Evolutionary conservation across 2,888 invertebrate genomes (phyloP).

Genomic region (Rhagonycha lutea): DNA sequence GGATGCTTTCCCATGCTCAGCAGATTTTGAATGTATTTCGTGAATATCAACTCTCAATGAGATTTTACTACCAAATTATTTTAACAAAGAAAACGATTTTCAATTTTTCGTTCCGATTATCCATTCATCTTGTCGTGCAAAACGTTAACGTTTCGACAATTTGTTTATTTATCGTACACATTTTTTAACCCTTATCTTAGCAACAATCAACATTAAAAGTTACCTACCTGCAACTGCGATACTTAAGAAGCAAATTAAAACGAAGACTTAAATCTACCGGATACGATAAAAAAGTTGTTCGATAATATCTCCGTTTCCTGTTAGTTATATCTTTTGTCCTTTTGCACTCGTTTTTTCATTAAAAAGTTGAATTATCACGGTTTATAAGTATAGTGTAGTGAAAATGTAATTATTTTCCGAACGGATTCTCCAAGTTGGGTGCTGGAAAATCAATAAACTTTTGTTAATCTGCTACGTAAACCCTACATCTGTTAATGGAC

Average conservation of each 20-base stretch:
- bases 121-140: not conserved
- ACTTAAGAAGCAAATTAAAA: slow-evolving; percentile 35
- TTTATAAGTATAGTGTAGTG: slow-evolving; percentile 11
- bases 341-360: slow-evolving; percentile 11
- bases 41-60: slow-evolving; percentile 12
- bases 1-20: slow-evolving; percentile 46
- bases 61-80: not conserved
- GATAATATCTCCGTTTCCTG: slow-evolving; percentile 33
- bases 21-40: slow-evolving; percentile 35
- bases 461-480: slow-evolving; percentile 38
- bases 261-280: slow-evolving; percentile 26
- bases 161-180: not conserved
- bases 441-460: slow-evolving; percentile 39
- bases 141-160: not conserved
- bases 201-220: slow-evolving; percentile 29
- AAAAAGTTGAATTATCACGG: not conserved
- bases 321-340: slow-evolving; percentile 23
- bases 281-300: slow-evolving; percentile 28
- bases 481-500: slow-evolving; percentile 41
- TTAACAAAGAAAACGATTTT: not conserved
- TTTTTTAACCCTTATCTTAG: not conserved
- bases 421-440: not conserved
- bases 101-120: not conserved
- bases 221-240: slow-evolving; percentile 20
- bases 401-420: slow-evolving; percentile 13